These are phyloP conservation scores for Xiphophorus birchmanni DNA, from an alignment of 2,797 vertebrate genomes.

Conservation along the genomic window DNA sequence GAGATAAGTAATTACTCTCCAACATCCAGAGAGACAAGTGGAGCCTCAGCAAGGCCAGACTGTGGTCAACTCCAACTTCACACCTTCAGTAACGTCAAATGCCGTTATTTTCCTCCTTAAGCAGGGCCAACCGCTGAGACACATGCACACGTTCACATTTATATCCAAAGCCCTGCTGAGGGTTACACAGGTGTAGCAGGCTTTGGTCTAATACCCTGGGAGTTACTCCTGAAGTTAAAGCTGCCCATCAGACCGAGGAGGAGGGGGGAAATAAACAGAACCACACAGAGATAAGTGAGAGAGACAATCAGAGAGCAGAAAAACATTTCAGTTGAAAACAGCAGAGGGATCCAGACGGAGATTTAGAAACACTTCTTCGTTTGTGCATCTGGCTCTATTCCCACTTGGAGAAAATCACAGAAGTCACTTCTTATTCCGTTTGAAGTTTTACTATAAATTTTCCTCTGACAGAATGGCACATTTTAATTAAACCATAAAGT, in stretches of 20 bases:
- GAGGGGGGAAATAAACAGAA: slow-evolving; percentile 2
- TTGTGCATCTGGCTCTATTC: not conserved
- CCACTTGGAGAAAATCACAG: not conserved
- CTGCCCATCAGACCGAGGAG: slow-evolving; percentile 19
- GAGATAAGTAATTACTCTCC: not conserved
- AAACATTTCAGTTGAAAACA: slow-evolving; percentile 8
- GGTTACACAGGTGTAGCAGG: slow-evolving; percentile 37
- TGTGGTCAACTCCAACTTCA: slow-evolving; percentile 24
- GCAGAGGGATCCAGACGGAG: not conserved
- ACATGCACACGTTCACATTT: slow-evolving; percentile 9
- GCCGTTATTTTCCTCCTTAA: slow-evolving; percentile 38
- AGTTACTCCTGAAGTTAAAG: slow-evolving; percentile 52
- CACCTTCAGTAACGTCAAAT: slow-evolving; percentile 47
- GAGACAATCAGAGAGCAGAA: slow-evolving; percentile 7
- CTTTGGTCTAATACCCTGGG: slow-evolving; percentile 51
- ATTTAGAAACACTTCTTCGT: slow-evolving; percentile 1
- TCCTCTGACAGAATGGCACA: not conserved
- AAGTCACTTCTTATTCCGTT: not conserved
- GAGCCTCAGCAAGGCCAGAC: slow-evolving; percentile 19
- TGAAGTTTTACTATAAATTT: not conserved
- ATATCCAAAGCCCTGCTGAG: slow-evolving; percentile 38
- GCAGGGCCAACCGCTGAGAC: slow-evolving; percentile 41
- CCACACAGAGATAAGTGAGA: slow-evolving; percentile 5
- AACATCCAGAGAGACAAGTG: not conserved
- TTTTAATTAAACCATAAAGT: not conserved